A percentile compares a stretch with the other conserved stretches of the same genome.
Evolutionary conservation across 2,113 vertebrate species (phyloP).

Genomic region (Entomyzon cyanotis): DNA sequence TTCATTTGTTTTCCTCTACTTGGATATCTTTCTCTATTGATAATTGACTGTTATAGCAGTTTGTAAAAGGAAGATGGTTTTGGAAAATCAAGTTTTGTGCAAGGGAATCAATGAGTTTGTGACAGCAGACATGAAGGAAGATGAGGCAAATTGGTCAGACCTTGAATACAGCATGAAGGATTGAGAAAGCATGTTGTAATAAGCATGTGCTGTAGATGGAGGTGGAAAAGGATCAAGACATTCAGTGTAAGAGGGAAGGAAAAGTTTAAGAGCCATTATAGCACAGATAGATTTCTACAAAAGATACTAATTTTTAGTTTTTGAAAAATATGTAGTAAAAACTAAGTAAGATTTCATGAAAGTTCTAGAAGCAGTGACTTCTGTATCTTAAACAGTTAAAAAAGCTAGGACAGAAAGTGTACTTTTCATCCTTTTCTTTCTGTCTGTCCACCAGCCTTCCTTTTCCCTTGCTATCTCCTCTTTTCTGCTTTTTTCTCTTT

Average conservation of each 20-base stretch:
- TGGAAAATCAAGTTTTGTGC: not conserved
- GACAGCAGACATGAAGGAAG: accelerated
- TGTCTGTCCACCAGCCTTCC: not conserved
- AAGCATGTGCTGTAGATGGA: accelerated
- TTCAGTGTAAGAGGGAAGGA: not conserved
- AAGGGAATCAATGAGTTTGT: not conserved
- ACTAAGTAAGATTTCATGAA: not conserved
- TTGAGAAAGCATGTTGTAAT: not conserved
- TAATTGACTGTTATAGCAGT: not conserved
- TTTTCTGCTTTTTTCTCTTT: not conserved
- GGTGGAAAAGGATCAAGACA: not conserved
- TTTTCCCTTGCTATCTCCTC: not conserved
- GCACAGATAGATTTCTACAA: not conserved
- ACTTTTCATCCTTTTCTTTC: not conserved
- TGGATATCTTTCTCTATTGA: not conserved
- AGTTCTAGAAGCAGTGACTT: not conserved
- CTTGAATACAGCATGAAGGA: not conserved
- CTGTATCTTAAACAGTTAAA: not conserved
- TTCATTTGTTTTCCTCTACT: not conserved
- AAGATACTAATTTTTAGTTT: not conserved
- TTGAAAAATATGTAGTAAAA: not conserved
- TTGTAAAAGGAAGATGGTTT: not conserved
- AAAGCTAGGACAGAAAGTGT: not conserved
- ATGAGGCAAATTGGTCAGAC: accelerated
- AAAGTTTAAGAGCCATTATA: not conserved